These are phyloP conservation scores for Spilarctia lutea DNA, from an alignment of 2,888 invertebrate genomes.

Conservation along the genomic window DNA sequence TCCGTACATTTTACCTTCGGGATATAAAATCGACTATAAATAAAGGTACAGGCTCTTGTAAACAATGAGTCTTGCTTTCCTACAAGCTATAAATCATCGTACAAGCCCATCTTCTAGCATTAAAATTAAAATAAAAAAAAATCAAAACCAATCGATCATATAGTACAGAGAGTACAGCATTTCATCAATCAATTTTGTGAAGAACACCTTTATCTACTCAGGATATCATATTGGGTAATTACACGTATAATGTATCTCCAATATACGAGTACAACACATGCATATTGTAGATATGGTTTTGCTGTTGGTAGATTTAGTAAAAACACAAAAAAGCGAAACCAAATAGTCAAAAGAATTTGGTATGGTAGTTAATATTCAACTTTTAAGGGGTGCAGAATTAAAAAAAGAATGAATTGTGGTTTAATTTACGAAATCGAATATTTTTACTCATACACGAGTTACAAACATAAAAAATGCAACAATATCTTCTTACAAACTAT, in stretches of 20 bases:
- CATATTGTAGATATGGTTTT: too few relatives aligned
- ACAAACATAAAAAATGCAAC: too few relatives aligned
- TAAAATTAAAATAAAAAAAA: constrained; percentile 11
- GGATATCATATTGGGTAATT: not conserved
- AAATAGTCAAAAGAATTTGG: too few relatives aligned
- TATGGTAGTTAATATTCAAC: too few relatives aligned
- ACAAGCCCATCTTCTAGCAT: constrained; percentile 1
- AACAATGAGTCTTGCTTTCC: constrained; percentile 8
- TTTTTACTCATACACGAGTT: too few relatives aligned
- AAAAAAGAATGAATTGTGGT: too few relatives aligned
- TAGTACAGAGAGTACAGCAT: constrained; percentile 2
- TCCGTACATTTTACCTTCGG: not conserved
- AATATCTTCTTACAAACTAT: too few relatives aligned
- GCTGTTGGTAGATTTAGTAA: too few relatives aligned
- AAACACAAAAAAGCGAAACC: too few relatives aligned
- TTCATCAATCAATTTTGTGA: constrained; percentile 15
- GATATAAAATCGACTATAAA: not conserved
- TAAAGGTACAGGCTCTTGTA: not conserved
- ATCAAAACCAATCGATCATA: constrained; percentile 2
- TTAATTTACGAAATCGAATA: too few relatives aligned
- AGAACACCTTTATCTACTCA: not conserved
- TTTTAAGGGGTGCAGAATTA: too few relatives aligned
- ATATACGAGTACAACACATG: not conserved
- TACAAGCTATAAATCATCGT: constrained; percentile 4
- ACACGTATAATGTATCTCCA: not conserved